Evolutionary conservation across 2,113 vertebrate genomes (phyloP).

Genomic region (Paramormyrops kingsleyae): DNA sequence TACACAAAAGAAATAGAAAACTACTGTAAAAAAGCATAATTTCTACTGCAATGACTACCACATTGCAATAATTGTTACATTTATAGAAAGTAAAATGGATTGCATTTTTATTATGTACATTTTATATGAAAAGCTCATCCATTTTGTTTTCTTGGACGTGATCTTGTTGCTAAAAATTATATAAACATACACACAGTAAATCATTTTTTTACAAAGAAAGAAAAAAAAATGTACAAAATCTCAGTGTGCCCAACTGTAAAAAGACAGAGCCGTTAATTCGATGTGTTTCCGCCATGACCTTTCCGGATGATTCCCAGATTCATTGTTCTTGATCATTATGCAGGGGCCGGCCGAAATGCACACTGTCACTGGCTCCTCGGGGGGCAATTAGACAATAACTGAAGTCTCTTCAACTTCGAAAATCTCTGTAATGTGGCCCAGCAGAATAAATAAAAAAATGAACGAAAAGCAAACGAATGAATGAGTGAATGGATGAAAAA

Average conservation of each 20-base stretch:
- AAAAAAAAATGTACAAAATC: neutral
- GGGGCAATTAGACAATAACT: slow-evolving; percentile 73
- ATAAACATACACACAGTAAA: neutral
- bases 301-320: slow-evolving; percentile 69
- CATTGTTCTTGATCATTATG: slow-evolving; percentile 87
- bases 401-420: slow-evolving; percentile 63
- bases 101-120: neutral
- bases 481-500: neutral
- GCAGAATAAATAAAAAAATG: slow-evolving; percentile 31
- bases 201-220: neutral
- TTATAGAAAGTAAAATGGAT: neutral
- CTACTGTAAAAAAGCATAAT: neutral
- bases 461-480: neutral
- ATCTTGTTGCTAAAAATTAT: neutral
- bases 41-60: neutral
- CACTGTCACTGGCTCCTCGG: slow-evolving; percentile 68
- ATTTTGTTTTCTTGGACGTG: neutral
- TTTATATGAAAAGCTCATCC: neutral
- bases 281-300: slow-evolving; percentile 85
- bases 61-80: neutral
- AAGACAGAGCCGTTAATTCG: slow-evolving; percentile 73
- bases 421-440: slow-evolving; percentile 41
- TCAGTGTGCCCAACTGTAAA: slow-evolving; percentile 15
- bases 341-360: slow-evolving; percentile 62
- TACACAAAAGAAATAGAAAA: neutral